Evolutionary conservation across 30 jellyfish, hydroid and myxozoan species (phyloP).

Genomic region (Chironex yamaguchii): DNA sequence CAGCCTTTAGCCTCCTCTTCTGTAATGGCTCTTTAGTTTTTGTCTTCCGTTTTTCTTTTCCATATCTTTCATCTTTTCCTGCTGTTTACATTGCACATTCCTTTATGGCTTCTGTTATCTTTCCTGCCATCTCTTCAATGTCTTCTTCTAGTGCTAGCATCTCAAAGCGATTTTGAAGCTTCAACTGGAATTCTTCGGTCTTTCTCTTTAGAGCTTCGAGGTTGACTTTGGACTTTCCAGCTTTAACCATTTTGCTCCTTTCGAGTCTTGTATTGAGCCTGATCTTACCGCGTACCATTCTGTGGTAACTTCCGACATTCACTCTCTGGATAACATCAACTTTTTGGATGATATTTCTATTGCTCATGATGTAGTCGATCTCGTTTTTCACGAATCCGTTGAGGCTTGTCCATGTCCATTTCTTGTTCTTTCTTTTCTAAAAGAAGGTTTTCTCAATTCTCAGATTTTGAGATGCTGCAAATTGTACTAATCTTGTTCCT

Average conservation of each 20-base stretch:
- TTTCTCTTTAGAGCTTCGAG: conserved; percentile 25
- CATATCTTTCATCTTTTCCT: background rate
- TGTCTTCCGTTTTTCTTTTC: background rate
- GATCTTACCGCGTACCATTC: conserved; percentile 48
- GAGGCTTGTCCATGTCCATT: conserved; percentile 47
- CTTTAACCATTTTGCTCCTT: conserved; percentile 39
- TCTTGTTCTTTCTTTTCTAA: conserved; percentile 15
- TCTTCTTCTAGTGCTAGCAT: background rate
- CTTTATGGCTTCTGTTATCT: conserved; percentile 35
- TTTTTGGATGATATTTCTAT: background rate
- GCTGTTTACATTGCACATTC: too few species aligned
- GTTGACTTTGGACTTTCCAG: conserved; percentile 5
- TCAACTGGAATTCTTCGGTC: conserved; percentile 48
- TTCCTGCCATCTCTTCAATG: conserved; percentile 32
- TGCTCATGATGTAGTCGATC: conserved; percentile 42
- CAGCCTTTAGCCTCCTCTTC: background rate
- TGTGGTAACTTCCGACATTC: conserved; percentile 57
- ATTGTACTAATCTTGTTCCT: conserved; percentile 56
- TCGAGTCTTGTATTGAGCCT: conserved; percentile 24
- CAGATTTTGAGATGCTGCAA: conserved; percentile 14
- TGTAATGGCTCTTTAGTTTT: background rate
- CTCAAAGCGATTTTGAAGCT: conserved; percentile 53
- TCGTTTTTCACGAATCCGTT: conserved; percentile 31
- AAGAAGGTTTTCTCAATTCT: conserved; percentile 45
- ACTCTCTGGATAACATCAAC: conserved; percentile 37